A percentile compares a stretch with the other conserved stretches of the same genome.
phyloP scores from a whole-genome alignment of 2,888 invertebrate species.

The Protophormia terraenovae region DNA sequence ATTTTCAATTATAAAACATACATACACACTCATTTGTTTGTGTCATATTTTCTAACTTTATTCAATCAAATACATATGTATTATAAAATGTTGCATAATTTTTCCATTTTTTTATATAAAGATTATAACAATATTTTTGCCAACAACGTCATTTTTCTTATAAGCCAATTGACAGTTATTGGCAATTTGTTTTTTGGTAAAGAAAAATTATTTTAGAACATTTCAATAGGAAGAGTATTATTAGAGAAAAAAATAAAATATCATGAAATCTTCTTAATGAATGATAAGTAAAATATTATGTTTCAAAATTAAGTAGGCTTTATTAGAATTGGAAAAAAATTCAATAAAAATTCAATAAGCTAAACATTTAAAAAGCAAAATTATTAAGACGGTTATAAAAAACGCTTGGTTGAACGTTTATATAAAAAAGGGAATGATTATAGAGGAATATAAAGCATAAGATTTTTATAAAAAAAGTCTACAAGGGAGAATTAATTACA shows the following conservation, averaged over 20 bases:
- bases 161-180: conserved; percentile 44
- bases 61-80: neutral
- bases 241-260: neutral
- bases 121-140: neutral
- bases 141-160: conserved; percentile 16
- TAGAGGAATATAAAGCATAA: too few species aligned
- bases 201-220: neutral
- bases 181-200: conserved; percentile 37
- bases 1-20: too few species aligned
- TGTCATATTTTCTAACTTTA: neutral
- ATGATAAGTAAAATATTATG: neutral
- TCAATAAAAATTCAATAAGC: neutral
- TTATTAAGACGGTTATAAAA: too few species aligned
- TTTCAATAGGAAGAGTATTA: neutral
- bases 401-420: too few species aligned
- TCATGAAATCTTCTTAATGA: neutral
- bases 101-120: neutral
- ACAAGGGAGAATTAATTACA: too few species aligned
- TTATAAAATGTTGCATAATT: too few species aligned
- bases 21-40: neutral
- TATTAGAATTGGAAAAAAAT: neutral
- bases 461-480: too few species aligned
- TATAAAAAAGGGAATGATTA: too few species aligned
- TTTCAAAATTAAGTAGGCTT: neutral
- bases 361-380: neutral